Percentiles rank a stretch among this genome's conserved stretches.
phyloP scores from a whole-genome alignment of 2,113 vertebrate genomes.

The Prunella fulvescens region DNA sequence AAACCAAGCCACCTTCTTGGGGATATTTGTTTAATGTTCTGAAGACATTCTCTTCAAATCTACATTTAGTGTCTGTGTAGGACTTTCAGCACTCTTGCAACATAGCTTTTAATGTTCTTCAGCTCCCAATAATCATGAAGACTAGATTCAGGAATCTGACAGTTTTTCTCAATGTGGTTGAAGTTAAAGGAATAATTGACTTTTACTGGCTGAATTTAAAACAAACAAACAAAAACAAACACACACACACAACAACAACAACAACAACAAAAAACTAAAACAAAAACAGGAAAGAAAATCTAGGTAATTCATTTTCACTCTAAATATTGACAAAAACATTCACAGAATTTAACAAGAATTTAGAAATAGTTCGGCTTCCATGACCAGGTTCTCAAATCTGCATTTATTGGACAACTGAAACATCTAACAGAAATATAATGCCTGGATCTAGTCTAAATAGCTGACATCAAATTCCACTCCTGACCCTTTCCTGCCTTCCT shows the following conservation, averaged over 20 bases:
- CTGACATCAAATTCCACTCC: background rate
- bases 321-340: background rate
- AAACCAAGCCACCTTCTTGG: background rate
- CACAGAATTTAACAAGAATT: background rate
- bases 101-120: background rate
- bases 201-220: background rate
- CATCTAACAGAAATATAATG: background rate
- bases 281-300: background rate
- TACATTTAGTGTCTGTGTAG: background rate
- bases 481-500: background rate
- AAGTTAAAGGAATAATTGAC: background rate
- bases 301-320: background rate
- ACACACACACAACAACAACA: background rate
- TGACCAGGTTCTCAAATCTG: background rate
- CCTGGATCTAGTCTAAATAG: background rate
- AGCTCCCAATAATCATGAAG: background rate
- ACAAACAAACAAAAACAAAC: fast-evolving
- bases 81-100: background rate
- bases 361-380: background rate
- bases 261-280: background rate
- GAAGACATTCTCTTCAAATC: background rate
- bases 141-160: background rate
- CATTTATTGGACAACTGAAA: background rate
- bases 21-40: background rate
- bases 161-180: background rate